Conservation (phyloP, 2,797 vertebrate genomes). For the Chelidonichthys spinosus region DNA sequence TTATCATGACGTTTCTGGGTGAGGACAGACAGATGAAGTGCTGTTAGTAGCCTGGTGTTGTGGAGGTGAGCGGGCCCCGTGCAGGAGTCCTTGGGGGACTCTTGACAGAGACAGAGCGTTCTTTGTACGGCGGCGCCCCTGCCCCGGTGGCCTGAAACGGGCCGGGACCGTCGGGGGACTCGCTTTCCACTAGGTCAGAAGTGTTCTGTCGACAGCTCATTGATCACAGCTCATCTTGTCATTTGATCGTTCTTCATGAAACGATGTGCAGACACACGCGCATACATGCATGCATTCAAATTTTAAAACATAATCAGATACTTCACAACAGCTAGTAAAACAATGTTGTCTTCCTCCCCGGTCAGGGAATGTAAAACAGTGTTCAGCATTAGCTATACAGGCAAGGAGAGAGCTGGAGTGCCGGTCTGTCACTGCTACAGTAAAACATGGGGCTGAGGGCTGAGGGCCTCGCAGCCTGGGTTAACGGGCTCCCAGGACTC, state of each 20-base stretch:
- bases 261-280: constrained; percentile 53
- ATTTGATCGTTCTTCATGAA: constrained; percentile 75
- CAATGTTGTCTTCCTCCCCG: constrained; percentile 66
- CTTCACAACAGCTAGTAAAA: constrained; percentile 71
- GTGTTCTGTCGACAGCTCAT: constrained; percentile 89
- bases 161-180: constrained; percentile 78
- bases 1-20: constrained; percentile 63
- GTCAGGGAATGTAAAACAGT: constrained; percentile 62
- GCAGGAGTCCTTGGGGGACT: constrained; percentile 72
- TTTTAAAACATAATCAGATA: constrained; percentile 72
- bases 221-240: constrained; percentile 88
- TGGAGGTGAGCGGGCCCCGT: constrained; percentile 75
- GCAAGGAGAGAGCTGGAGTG: constrained; percentile 54
- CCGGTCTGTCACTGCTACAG: constrained; percentile 66
- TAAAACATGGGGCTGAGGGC: constrained; percentile 74
- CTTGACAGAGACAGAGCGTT: constrained; percentile 80
- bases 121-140: constrained; percentile 80
- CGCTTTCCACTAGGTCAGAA: constrained; percentile 85
- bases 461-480: constrained; percentile 64
- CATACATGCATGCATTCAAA: constrained; percentile 51
- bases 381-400: constrained; percentile 68
- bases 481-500: constrained; percentile 82
- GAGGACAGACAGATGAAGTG: constrained; percentile 76
- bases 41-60: constrained; percentile 76
- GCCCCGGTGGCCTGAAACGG: constrained; percentile 82